Base-by-base conservation (phyloP, 2,888 invertebrate species). In the Cheilosia impressa region DNA sequence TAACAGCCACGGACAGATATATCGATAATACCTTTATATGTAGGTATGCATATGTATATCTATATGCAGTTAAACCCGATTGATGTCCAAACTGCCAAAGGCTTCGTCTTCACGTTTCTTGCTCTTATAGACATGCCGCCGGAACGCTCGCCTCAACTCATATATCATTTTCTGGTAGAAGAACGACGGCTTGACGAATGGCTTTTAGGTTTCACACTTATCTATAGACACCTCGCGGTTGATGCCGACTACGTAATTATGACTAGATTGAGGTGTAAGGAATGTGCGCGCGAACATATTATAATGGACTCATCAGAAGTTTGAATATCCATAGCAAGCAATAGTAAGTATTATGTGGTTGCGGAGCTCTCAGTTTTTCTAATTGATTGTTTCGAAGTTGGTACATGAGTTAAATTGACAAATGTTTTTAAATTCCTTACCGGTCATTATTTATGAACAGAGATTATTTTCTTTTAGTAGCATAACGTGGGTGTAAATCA, bases 131-230 rank as follows among this genome's bases (percentile, higher is more conserved):
- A 72, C 71, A 81, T 71, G 85, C 75, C 75, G 84, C 75, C 79
- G 80, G 68, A 81, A 81, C 72, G 77, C 68, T 85, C 66, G 62
- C 60, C 68, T 85, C 85, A 85, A 85, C 85, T 85, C 85, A 85
- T 85, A 85, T 85, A 85, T 85, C 85, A 87, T 82, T 87, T 87
- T 87, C 76, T 87, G 87, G 87, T 87, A 82, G 69, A 81, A 68
- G 87, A 87, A 87, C 87, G 87, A 87, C 87, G 87, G 81, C 82
- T 87, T 87, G 87, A 87, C 87, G 87, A 87, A 87, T 87, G 87
- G 87, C 87, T 87, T 87, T 87, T 82, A 87, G 87, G 77, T 77
- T 87, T 87, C 82, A 81, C 87, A 87, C 82, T 87, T 87, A 69
- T 78, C 80, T 73, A 87, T 87, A 81, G 87, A 87, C 73, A 81